Percentiles rank a stretch among this genome's conserved stretches.
phyloP scores from a whole-genome alignment of 35 echinoderm and acorn worm genomes.

The Holothuria glaberrima region DNA sequence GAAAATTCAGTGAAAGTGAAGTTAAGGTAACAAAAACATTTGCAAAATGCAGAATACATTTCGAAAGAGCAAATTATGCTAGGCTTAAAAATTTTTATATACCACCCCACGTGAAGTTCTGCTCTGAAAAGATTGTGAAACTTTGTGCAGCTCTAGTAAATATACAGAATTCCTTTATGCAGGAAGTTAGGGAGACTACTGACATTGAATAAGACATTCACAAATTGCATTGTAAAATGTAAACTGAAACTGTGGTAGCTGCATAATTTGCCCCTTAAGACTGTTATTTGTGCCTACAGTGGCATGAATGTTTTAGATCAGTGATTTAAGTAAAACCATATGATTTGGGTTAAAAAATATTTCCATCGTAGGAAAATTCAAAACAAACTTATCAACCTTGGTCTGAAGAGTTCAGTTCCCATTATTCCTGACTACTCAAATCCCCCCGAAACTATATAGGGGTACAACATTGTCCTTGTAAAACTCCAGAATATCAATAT shows the following conservation, averaged over 20 bases:
- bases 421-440: neutral
- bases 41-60: slow-evolving; percentile 8
- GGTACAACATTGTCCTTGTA: slow-evolving; percentile 38
- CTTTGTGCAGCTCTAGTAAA: slow-evolving; percentile 30
- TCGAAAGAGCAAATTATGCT: slow-evolving; percentile 38
- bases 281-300: too few relatives aligned
- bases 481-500: slow-evolving; percentile 40
- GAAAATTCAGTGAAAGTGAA: slow-evolving; percentile 19
- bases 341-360: neutral
- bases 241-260: too few relatives aligned
- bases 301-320: too few relatives aligned
- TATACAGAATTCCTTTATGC: neutral
- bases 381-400: slow-evolving; percentile 31
- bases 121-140: slow-evolving; percentile 8
- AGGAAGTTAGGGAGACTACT: neutral
- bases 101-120: slow-evolving; percentile 1
- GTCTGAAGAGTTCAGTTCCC: too few relatives aligned
- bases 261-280: too few relatives aligned
- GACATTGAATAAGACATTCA: slow-evolving; percentile 4
- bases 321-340: neutral
- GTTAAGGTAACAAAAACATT: neutral
- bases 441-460: neutral
- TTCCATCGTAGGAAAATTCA: too few relatives aligned
- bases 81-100: slow-evolving; percentile 5
- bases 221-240: neutral